phyloP scores from a whole-genome alignment of 2,888 invertebrate species.

The Agriopis leucophaearia region DNA sequence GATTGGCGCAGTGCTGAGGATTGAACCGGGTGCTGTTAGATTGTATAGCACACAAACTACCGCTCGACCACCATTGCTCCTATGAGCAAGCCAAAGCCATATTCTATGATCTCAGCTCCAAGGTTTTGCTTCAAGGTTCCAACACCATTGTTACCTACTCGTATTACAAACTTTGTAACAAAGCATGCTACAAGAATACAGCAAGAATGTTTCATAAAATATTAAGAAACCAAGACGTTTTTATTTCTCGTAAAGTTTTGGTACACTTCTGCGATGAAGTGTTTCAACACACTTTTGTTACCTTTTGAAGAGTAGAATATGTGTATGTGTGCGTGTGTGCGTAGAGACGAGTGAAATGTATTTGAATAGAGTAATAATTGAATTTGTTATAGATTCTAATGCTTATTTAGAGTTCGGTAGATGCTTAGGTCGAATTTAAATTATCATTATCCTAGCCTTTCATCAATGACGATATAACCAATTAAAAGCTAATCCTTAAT shows the following conservation, averaged over 20 bases:
- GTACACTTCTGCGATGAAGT: constrained; percentile 28
- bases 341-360: neutral
- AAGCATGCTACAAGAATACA: constrained; percentile 22
- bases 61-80: too few relatives aligned
- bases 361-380: neutral
- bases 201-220: constrained; percentile 27
- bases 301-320: neutral
- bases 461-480: too few relatives aligned
- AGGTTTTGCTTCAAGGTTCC: too few relatives aligned
- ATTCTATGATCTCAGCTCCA: neutral
- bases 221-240: constrained; percentile 16
- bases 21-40: too few relatives aligned
- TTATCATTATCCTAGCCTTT: too few relatives aligned
- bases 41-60: too few relatives aligned
- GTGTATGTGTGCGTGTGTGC: neutral
- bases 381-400: neutral
- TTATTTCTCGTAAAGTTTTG: constrained; percentile 33
- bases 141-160: neutral
- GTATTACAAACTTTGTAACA: constrained; percentile 48
- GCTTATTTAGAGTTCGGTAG: neutral
- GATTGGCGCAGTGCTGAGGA: too few relatives aligned
- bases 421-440: neutral
- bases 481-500: too few relatives aligned
- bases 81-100: too few relatives aligned
- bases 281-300: constrained; percentile 20